Evolutionary conservation across 2,113 vertebrate genomes (phyloP).

Genomic region (Tyto alba): DNA sequence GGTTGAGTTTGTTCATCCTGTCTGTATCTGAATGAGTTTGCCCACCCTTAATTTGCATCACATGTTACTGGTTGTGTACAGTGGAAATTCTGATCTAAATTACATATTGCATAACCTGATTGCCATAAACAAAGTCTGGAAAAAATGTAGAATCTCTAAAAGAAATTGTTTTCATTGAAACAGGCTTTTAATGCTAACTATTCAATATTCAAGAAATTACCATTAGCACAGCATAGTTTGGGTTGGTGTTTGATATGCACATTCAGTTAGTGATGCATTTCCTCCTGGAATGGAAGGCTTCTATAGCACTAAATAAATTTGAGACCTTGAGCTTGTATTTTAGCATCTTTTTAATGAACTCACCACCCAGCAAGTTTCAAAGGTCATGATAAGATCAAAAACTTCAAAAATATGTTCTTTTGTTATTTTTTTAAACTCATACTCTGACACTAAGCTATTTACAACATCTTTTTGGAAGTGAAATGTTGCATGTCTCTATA

Average conservation of each 20-base stretch:
- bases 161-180: neutral
- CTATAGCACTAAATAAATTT: slow-evolving; percentile 11
- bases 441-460: slow-evolving; percentile 4
- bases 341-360: slow-evolving; percentile 18
- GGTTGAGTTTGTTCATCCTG: neutral
- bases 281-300: neutral
- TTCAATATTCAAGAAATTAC: neutral
- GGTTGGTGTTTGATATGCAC: neutral
- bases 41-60: slow-evolving; percentile 25
- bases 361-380: slow-evolving; percentile 12
- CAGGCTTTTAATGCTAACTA: neutral
- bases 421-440: neutral
- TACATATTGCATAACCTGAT: neutral
- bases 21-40: neutral
- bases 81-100: slow-evolving; percentile 35
- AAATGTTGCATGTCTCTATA: slow-evolving; percentile 29
- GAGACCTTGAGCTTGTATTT: neutral
- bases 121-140: neutral
- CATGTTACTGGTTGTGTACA: neutral
- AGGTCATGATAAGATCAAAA: neutral
- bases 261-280: neutral
- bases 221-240: neutral
- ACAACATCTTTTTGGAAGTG: neutral
- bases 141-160: neutral
- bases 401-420: slow-evolving; percentile 4